Base-by-base conservation (phyloP, 2,113 vertebrate genomes). In the Geococcyx californianus region DNA sequence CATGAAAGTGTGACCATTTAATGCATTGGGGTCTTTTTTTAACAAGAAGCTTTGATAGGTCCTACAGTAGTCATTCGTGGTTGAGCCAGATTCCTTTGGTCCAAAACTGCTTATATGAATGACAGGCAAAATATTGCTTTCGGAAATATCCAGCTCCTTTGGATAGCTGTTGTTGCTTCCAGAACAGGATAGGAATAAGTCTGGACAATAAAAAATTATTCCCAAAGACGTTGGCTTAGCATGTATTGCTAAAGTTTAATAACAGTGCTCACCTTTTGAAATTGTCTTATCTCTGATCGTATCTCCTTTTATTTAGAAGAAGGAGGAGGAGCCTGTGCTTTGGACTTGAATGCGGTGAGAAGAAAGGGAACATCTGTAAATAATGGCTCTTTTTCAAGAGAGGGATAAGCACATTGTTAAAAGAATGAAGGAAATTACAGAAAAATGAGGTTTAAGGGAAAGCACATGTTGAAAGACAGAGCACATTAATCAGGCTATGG, bases 381-480 rank as follows among this genome's bases (percentile, higher is more conserved):
- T 89, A 94, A 92, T 94, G 93, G 49, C 10, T 34, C 24, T 45
- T 64, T 78, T 93, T 81, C 77, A 67, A 63, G 52, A 84, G 62
- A 78, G 29, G 93, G 85, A 87, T 96, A 94, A 96, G 93, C 92
- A 96, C 93, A 86, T 95, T 94, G 87, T 96, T 96, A 96, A 95
- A 95, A 94, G 91, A 95, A 96, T 92, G 83, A 96, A 95, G 93
- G 90, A 97, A 96, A 96, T 96, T 95, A 95, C 92, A 90, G 82
- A 95, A 96, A 97, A 95, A 96, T 91, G 73, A 95, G 77, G 74
- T 96, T 94, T 95, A 96, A 96, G 92, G 83, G 85, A 95, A 96
- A 97, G 93, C 96, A 96, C 90, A 96, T 96, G 94, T 97, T 95
- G 92, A 97, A 95, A 88, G 92, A 91, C 91, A 91, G 93, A 93